Percentiles rank a stretch among this genome's conserved stretches.
Evolutionary conservation across 2,888 invertebrate species (phyloP).

Genomic region (Empis stercorea): DNA sequence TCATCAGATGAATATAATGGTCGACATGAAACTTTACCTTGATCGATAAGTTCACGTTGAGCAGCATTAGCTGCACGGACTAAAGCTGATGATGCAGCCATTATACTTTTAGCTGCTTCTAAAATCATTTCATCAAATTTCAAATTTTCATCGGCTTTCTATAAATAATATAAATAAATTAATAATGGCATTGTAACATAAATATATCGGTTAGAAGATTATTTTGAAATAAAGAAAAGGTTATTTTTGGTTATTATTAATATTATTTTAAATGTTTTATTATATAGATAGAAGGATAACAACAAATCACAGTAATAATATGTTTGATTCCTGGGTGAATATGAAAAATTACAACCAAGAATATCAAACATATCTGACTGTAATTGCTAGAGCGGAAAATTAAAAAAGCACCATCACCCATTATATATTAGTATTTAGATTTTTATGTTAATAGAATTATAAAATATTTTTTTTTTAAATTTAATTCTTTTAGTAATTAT

Average conservation of each 20-base stretch:
- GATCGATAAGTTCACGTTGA: constrained; percentile 86
- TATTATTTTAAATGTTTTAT: no score
- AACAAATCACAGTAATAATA: constrained; percentile 73
- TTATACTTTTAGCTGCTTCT: constrained; percentile 95
- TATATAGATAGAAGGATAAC: no score
- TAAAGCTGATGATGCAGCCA: constrained; percentile 91
- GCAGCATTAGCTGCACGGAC: constrained; percentile 95
- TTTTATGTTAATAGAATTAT: no score
- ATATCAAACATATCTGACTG: constrained; percentile 99
- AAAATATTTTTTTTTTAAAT: no score
- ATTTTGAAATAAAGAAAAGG: not conserved
- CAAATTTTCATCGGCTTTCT: constrained; percentile 85
- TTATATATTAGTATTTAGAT: no score
- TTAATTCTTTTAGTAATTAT: no score
- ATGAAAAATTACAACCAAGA: constrained; percentile 88
- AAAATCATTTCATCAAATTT: constrained; percentile 99
- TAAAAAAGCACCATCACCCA: not conserved
- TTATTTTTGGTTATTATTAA: no score
- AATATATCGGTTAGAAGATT: not conserved
- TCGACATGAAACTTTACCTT: constrained; percentile 75
- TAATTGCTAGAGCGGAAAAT: constrained; percentile 24
- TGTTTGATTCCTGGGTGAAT: constrained; percentile 99
- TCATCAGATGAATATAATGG: constrained; percentile 82
- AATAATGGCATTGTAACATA: no score
- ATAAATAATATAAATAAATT: constrained; percentile 11